Evolutionary conservation across 2,797 vertebrate species (phyloP).

Genomic region (Bradypodion ventrale): DNA sequence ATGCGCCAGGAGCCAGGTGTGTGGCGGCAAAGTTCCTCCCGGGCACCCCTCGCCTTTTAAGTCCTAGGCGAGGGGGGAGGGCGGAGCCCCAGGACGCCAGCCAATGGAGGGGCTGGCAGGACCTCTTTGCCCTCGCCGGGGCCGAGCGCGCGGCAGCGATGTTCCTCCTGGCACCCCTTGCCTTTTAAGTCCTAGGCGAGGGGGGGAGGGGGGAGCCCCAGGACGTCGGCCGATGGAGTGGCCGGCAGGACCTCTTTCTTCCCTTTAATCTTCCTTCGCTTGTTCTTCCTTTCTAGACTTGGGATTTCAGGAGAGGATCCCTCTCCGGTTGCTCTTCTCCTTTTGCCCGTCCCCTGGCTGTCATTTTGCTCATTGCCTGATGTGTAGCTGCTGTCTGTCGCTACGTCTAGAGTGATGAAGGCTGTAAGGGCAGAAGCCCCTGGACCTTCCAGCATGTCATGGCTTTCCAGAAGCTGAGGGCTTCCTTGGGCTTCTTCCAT

Average conservation of each 20-base stretch:
- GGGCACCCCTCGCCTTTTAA: too few relatives aligned
- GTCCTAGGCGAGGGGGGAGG: too few relatives aligned
- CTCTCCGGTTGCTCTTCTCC: slow-evolving; percentile 88
- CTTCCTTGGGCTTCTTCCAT: slow-evolving; percentile 49
- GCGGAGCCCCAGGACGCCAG: too few relatives aligned
- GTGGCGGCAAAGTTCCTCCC: too few relatives aligned
- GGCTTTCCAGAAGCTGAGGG: slow-evolving; percentile 62
- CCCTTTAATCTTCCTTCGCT: slow-evolving; percentile 92
- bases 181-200: too few relatives aligned
- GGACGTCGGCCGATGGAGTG: too few relatives aligned
- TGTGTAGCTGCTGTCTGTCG: slow-evolving; percentile 86
- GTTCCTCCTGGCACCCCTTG: too few relatives aligned
- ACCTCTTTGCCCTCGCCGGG: too few relatives aligned
- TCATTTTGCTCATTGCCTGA: slow-evolving; percentile 89
- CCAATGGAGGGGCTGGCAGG: too few relatives aligned
- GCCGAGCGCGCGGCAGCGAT: too few relatives aligned
- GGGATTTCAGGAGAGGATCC: slow-evolving; percentile 84
- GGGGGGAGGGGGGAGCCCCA: too few relatives aligned
- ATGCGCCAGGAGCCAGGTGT: too few relatives aligned
- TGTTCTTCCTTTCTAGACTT: slow-evolving; percentile 88
- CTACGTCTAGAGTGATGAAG: slow-evolving; percentile 76
- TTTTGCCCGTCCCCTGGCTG: slow-evolving; percentile 86
- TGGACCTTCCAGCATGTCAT: slow-evolving; percentile 61
- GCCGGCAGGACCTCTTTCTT: slow-evolving; percentile 97
- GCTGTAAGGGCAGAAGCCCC: slow-evolving; percentile 58